phyloP scores from a whole-genome alignment of 2,888 invertebrate genomes.

The Netelia inedita region DNA sequence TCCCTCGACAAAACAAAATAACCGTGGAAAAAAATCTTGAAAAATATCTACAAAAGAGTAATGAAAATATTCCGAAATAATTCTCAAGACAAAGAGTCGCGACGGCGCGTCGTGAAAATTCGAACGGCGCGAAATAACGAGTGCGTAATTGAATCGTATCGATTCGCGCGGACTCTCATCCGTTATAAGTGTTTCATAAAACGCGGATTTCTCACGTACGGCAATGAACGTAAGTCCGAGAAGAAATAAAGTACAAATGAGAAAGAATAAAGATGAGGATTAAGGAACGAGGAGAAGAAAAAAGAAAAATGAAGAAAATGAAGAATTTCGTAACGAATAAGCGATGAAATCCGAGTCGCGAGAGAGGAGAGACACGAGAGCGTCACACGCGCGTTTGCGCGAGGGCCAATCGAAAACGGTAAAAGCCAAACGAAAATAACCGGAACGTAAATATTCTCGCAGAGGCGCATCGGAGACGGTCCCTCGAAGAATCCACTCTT shows the following conservation, averaged over 20 bases:
- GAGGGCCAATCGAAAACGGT: constrained; percentile 69
- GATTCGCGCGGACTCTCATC: constrained; percentile 47
- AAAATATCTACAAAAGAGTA: background rate
- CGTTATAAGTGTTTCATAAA: constrained; percentile 49
- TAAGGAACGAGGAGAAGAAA: background rate
- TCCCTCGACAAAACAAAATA: background rate
- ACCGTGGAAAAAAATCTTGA: background rate
- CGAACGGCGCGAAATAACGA: constrained; percentile 14
- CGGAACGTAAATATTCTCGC: constrained; percentile 68
- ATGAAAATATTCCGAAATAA: background rate
- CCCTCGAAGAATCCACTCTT: constrained; percentile 46
- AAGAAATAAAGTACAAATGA: constrained; percentile 43
- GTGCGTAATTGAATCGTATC: constrained; percentile 56
- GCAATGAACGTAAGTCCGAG: constrained; percentile 37
- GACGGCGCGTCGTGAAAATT: constrained; percentile 9
- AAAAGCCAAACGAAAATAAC: constrained; percentile 69
- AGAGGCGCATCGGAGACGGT: constrained; percentile 47
- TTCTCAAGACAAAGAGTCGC: background rate
- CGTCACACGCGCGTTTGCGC: constrained; percentile 3
- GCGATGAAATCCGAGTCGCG: constrained; percentile 59
- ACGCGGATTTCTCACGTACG: constrained; percentile 17
- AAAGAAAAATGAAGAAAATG: constrained; percentile 37
- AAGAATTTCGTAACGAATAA: constrained; percentile 61
- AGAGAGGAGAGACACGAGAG: constrained; percentile 37
- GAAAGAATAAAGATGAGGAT: constrained; percentile 31